Evolutionary conservation across 2,888 invertebrate genomes (phyloP).

Genomic region (Xylocampa areola): DNA sequence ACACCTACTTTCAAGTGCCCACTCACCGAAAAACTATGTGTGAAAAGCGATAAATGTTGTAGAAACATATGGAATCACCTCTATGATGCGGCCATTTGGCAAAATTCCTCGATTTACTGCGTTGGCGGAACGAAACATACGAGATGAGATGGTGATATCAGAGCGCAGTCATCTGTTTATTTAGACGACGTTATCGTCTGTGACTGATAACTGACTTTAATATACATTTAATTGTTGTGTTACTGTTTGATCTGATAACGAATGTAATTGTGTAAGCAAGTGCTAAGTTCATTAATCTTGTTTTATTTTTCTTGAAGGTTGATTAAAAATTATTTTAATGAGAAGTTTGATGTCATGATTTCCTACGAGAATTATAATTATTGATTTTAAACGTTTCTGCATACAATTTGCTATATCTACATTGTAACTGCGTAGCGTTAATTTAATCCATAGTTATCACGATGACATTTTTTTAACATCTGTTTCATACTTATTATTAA

Average conservation of each 20-base stretch:
- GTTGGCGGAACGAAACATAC: conserved; percentile 18
- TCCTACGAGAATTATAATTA: conserved; percentile 5
- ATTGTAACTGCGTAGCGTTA: conserved; percentile 4
- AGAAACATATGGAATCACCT: conserved; percentile 33
- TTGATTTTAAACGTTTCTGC: conserved; percentile 23
- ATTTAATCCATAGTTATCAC: conserved; percentile 6
- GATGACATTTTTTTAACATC: conserved; percentile 11
- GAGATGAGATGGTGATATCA: conserved; percentile 47
- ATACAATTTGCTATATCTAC: conserved; percentile 12
- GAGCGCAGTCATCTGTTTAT: conserved; percentile 50
- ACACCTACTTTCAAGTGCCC: conserved; percentile 10
- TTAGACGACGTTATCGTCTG: conserved; percentile 34
- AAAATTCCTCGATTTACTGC: conserved; percentile 17
- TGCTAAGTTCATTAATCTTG: conserved; percentile 10
- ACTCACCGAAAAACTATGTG: conserved; percentile 15
- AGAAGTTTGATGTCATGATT: neutral
- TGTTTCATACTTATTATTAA: conserved; percentile 9
- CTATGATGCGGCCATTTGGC: conserved; percentile 34
- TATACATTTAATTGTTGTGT: conserved; percentile 21
- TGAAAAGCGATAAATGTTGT: conserved; percentile 12
- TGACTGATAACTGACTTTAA: conserved; percentile 26
- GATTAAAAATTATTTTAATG: too few species aligned
- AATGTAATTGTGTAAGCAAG: conserved; percentile 29
- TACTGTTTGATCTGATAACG: conserved; percentile 24
- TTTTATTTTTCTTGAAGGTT: conserved; percentile 6